Evolutionary conservation across 1,140 invertebrate species (phyloP).

Genomic region (honey bee (Apis mellifera)): Amel_HAv3.1 CM009941.2:15153001-15153500

Average conservation of each 20-base stretch:
- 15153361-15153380: conserved; percentile 86
- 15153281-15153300: background rate
- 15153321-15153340: conserved; percentile 88
- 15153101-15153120: conserved; percentile 79
- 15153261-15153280: background rate
- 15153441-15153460: background rate
- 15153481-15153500: background rate
- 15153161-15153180: conserved; percentile 83
- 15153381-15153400: background rate
- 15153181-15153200: conserved; percentile 86
- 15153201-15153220: conserved; percentile 76
- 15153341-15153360: conserved; percentile 88
- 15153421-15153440: too few species aligned
- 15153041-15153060: conserved; percentile 69
- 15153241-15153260: conserved; percentile 58
- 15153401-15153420: too few species aligned
- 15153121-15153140: conserved; percentile 77
- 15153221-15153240: conserved; percentile 77
- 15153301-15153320: conserved; percentile 80
- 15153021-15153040: conserved; percentile 25
- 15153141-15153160: conserved; percentile 76
- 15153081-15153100: conserved; percentile 79
- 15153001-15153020: background rate
- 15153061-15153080: conserved; percentile 78
- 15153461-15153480: background rate